A percentile compares a stretch with the other conserved stretches of the same genome.
Evolutionary conservation across 2,888 invertebrate species (phyloP).

Genomic region (Caenorhabditis sp.): DNA sequence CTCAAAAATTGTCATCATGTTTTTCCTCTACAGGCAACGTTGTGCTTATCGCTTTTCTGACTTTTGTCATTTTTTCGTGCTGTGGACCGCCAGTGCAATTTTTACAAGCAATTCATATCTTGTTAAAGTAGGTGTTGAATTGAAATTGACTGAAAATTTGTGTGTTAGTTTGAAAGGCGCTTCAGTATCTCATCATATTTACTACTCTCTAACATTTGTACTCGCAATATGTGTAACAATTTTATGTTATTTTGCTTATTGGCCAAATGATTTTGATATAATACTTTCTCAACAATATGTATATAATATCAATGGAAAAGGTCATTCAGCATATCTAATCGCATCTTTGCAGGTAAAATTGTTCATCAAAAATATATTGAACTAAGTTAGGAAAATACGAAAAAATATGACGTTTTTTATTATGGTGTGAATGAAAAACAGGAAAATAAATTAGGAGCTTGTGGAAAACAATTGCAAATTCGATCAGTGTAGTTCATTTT

Average conservation of each 20-base stretch:
- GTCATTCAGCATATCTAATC: conserved; percentile 24
- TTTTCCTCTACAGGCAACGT: conserved; percentile 18
- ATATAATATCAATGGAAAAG: conserved; percentile 29
- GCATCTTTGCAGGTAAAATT: conserved; percentile 24
- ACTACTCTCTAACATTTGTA: neutral
- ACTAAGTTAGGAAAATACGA: no score
- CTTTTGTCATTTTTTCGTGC: conserved; percentile 29
- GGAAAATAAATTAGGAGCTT: no score
- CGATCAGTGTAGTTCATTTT: no score
- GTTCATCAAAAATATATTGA: no score
- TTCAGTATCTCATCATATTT: neutral
- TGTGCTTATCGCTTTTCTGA: conserved; percentile 20
- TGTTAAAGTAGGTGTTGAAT: conserved; percentile 14
- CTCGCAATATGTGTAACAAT: conserved; percentile 11
- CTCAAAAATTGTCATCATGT: no score
- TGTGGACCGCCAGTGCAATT: conserved; percentile 33
- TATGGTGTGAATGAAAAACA: no score
- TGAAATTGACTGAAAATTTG: no score
- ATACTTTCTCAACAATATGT: conserved; percentile 16
- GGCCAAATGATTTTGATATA: conserved; percentile 19
- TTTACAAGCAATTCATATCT: conserved; percentile 20
- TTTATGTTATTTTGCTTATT: conserved; percentile 8
- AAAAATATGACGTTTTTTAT: no score
- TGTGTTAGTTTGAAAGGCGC: no score
- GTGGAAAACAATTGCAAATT: no score